A percentile compares a stretch with the other conserved stretches of the same genome.
phyloP scores from a whole-genome alignment of 2,797 vertebrate species.

The Schizopygopsis pylzovi region DNA sequence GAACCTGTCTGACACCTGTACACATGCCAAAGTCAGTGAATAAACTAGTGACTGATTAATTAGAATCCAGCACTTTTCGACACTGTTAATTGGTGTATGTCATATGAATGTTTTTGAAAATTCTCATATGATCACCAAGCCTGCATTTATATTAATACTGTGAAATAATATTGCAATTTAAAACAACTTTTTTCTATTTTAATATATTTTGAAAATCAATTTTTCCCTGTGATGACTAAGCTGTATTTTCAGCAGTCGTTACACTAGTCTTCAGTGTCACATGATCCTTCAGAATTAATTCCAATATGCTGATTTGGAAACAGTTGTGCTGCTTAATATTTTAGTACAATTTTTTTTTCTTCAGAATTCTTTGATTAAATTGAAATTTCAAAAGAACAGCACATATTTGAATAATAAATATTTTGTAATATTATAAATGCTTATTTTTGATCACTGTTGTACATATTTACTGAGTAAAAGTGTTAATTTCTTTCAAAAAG shows the following conservation, averaged over 20 bases:
- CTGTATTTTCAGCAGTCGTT: too few relatives aligned
- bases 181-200: background rate
- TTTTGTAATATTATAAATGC: background rate
- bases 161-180: background rate
- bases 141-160: background rate
- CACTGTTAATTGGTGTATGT: background rate
- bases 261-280: background rate
- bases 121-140: background rate
- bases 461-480: background rate
- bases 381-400: background rate
- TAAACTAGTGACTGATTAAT: background rate
- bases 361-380: background rate
- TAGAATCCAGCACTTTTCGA: background rate
- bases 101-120: background rate
- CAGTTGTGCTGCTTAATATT: background rate
- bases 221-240: too few relatives aligned
- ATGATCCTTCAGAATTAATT: background rate
- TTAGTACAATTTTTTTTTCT: background rate
- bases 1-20: slow-evolving; percentile 87
- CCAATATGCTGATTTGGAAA: background rate
- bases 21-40: slow-evolving; percentile 85
- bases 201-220: background rate
- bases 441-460: background rate
- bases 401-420: background rate
- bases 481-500: background rate